A percentile compares a stretch with the other conserved stretches of the same genome.
Evolutionary conservation across 2,113 vertebrate species (phyloP).

Genomic region (Solenodon paradoxus): DNA sequence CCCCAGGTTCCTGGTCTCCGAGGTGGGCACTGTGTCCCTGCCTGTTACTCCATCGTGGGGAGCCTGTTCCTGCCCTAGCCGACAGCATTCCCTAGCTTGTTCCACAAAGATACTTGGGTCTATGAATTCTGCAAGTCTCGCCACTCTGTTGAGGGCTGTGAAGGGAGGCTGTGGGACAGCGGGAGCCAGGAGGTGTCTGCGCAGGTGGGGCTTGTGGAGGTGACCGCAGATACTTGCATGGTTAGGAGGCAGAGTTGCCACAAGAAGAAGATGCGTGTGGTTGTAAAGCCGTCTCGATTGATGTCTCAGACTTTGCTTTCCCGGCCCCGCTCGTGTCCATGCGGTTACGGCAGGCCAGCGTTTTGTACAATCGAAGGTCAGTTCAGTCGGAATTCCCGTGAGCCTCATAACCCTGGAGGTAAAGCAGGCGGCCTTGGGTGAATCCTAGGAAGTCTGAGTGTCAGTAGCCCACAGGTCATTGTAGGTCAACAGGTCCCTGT

Average conservation of each 20-base stretch:
- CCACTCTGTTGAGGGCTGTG: not conserved
- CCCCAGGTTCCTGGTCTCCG: not conserved
- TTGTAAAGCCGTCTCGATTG: not conserved
- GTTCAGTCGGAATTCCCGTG: not conserved
- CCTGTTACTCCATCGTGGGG: not conserved
- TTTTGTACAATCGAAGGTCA: not conserved
- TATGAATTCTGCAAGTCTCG: not conserved
- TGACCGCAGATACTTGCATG: accelerated
- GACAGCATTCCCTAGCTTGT: not conserved
- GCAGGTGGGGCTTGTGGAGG: not conserved
- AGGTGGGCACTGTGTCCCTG: not conserved
- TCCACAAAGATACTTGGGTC: not conserved
- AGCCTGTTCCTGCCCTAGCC: not conserved
- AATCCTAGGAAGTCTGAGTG: not conserved
- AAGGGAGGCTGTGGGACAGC: not conserved
- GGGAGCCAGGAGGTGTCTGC: not conserved
- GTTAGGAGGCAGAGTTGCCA: not conserved
- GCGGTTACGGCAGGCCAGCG: not conserved
- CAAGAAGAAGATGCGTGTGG: not conserved
- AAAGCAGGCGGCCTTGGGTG: not conserved
- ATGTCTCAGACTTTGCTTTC: not conserved
- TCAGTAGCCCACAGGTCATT: no score
- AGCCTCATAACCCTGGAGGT: not conserved
- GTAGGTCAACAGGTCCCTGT: not conserved
- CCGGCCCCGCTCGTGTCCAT: accelerated